Evolutionary conservation across 2,888 invertebrate genomes (phyloP).

Genomic region (Dolichopus griseipennis): DNA sequence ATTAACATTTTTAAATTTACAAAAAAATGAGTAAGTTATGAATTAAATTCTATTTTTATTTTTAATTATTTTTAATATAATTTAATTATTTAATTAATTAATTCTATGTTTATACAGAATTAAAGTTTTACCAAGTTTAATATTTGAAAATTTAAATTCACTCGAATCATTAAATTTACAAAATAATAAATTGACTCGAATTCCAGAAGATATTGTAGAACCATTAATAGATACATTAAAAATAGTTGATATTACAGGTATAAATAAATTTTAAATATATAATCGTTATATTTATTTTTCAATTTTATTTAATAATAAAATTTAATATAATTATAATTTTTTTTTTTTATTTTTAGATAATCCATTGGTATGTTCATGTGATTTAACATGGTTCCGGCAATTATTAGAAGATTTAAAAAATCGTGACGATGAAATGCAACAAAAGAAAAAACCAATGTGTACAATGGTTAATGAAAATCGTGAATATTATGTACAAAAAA

Average conservation of each 20-base stretch:
- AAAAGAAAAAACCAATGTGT: conserved; percentile 75
- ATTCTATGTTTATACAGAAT: conserved; percentile 55
- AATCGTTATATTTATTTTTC: too few species aligned
- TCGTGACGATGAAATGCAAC: conserved; percentile 80
- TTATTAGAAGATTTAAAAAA: conserved; percentile 70
- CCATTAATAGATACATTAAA: conserved; percentile 77
- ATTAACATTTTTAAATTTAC: conserved; percentile 84
- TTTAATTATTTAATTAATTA: neutral
- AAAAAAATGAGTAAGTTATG: conserved; percentile 73
- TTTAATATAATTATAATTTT: too few species aligned
- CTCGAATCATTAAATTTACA: conserved; percentile 80
- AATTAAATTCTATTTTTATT: neutral
- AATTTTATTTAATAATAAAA: neutral
- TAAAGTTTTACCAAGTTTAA: conserved; percentile 68
- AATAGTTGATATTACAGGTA: conserved; percentile 84
- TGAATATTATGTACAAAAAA: conserved; percentile 71
- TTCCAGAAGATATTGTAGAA: conserved; percentile 82
- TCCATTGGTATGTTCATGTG: conserved; percentile 78
- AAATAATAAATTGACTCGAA: conserved; percentile 75
- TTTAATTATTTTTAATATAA: conserved; percentile 2
- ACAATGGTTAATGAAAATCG: conserved; percentile 71
- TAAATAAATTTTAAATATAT: conserved; percentile 26
- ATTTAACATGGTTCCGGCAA: conserved; percentile 77
- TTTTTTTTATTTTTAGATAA: conserved; percentile 56
- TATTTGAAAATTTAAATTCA: conserved; percentile 82